Conservation (phyloP, 2,113 vertebrate species). For the Urocitellus parryii region DNA sequence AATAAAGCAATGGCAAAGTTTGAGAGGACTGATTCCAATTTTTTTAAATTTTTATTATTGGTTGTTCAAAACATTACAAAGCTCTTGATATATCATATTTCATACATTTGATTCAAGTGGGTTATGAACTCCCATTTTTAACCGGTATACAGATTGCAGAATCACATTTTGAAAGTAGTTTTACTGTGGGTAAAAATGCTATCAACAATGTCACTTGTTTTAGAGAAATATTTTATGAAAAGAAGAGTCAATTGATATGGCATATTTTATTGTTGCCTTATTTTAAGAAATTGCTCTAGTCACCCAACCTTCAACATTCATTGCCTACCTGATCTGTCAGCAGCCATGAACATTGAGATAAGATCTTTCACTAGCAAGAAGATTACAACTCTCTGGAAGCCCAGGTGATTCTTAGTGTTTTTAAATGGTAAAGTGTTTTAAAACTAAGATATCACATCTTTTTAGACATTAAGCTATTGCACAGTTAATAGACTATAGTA, state of each 20-base stretch:
- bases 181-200: not conserved
- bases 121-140: too few species aligned
- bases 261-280: not conserved
- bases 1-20: not conserved
- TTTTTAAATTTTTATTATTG: too few species aligned
- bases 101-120: too few species aligned
- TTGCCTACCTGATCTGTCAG: not conserved
- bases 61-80: too few species aligned
- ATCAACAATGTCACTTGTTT: not conserved
- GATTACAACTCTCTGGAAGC: not conserved
- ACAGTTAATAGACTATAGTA: not conserved
- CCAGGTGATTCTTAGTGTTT: not conserved
- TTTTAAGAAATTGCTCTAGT: not conserved
- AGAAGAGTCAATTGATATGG: not conserved
- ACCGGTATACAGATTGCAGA: too few species aligned
- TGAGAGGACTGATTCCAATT: not conserved
- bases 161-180: not conserved
- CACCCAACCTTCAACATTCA: not conserved
- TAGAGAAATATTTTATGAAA: not conserved
- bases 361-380: not conserved
- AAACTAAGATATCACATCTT: not conserved
- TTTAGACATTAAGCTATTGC: not conserved
- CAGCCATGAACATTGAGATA: not conserved
- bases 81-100: too few species aligned
- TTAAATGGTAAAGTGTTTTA: not conserved